These are phyloP conservation scores for Coelopa pilipes DNA, from an alignment of 2,888 invertebrate species.

Conservation along the genomic window DNA sequence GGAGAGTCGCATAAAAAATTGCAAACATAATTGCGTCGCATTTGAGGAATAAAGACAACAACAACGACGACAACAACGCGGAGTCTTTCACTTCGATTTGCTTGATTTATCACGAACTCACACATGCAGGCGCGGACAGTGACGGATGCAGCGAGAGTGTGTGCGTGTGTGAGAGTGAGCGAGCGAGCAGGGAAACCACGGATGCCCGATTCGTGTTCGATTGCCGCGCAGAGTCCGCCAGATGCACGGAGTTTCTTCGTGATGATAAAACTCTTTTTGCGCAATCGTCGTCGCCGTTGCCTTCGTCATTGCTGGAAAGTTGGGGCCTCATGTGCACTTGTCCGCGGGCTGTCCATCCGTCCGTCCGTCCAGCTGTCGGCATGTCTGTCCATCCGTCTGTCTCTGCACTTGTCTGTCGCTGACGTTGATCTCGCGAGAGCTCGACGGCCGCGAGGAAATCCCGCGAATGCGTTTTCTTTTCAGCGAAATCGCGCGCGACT, in stretches of 20 bases:
- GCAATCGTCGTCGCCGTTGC: too few species aligned
- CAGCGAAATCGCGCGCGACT: too few species aligned
- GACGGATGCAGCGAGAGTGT: background rate
- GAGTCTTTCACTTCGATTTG: conserved; percentile 10
- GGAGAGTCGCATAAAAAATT: background rate
- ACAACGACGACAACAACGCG: background rate
- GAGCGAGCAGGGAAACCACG: background rate
- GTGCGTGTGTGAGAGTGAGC: background rate
- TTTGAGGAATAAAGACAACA: background rate
- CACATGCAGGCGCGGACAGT: background rate
- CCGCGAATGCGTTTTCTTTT: too few species aligned
- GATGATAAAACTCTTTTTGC: background rate
- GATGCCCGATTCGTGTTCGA: background rate
- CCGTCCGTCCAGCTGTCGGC: too few species aligned
- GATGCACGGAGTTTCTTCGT: background rate
- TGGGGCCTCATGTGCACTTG: too few species aligned
- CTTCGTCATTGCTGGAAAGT: too few species aligned
- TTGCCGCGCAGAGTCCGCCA: background rate
- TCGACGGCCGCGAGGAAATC: too few species aligned
- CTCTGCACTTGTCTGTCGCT: too few species aligned
- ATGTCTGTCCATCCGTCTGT: too few species aligned
- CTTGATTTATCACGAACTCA: background rate
- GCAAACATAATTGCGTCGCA: conserved; percentile 1
- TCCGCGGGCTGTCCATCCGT: too few species aligned
- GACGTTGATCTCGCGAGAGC: too few species aligned